Evolutionary conservation across 2,888 invertebrate species (phyloP).

Genomic region (Calliopum simillimum): DNA sequence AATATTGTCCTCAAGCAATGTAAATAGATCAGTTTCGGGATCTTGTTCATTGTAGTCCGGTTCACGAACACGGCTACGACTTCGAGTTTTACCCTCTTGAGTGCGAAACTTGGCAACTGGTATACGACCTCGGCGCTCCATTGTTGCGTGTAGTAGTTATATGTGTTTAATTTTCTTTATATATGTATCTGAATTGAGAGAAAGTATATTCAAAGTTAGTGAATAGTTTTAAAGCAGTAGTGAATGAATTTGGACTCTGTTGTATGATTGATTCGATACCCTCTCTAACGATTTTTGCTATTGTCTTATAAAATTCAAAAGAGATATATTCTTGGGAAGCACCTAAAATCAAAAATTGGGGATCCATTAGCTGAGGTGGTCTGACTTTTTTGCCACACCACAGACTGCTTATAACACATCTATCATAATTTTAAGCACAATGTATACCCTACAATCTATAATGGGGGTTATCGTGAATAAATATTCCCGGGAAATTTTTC

Average conservation of each 20-base stretch:
- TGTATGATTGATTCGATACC: too few species aligned
- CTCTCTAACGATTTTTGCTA: too few species aligned
- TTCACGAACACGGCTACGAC: slow-evolving; percentile 64
- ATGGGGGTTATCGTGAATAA: too few species aligned
- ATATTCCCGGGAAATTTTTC: too few species aligned
- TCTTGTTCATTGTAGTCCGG: slow-evolving; percentile 65
- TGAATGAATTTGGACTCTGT: background rate
- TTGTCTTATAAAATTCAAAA: too few species aligned
- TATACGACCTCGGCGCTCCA: slow-evolving; percentile 66
- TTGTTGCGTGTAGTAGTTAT: slow-evolving; percentile 52
- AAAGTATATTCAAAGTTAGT: background rate
- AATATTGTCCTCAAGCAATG: slow-evolving; percentile 65
- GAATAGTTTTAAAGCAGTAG: background rate
- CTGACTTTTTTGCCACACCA: too few species aligned
- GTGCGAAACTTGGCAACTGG: slow-evolving; percentile 66
- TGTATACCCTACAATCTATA: too few species aligned
- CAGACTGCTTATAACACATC: too few species aligned
- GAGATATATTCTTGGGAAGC: too few species aligned
- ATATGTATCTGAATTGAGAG: background rate
- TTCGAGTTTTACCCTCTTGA: slow-evolving; percentile 65
- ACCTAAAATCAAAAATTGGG: too few species aligned
- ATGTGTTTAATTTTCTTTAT: slow-evolving; percentile 29
- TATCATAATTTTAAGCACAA: too few species aligned
- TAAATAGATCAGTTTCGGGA: slow-evolving; percentile 66
- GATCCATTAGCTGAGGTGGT: too few species aligned